A percentile compares a stretch with the other conserved stretches of the same genome.
Conservation (phyloP, 2,888 invertebrate species). For the Teleiodes luculella region DNA sequence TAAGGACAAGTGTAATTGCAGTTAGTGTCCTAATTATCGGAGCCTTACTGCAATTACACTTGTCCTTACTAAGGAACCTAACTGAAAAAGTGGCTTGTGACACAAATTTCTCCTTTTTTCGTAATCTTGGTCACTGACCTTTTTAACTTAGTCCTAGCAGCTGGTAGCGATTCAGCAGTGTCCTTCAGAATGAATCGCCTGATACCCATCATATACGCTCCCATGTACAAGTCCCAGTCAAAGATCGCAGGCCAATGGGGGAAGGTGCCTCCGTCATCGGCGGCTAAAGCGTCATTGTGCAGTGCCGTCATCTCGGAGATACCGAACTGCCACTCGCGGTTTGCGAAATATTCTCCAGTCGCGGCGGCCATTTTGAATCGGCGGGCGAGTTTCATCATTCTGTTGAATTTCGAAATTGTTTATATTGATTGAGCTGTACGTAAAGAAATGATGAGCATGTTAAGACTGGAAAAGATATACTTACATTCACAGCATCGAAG, state of each 20-base stretch:
- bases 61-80: no score
- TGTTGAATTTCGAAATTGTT: constrained; percentile 41
- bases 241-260: constrained; percentile 80
- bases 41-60: no score
- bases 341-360: constrained; percentile 90
- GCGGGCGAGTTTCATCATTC: constrained; percentile 90
- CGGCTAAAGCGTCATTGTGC: constrained; percentile 66
- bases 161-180: constrained; percentile 79
- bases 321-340: constrained; percentile 90
- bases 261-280: constrained; percentile 79
- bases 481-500: no score
- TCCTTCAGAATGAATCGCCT: constrained; percentile 90
- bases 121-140: constrained; percentile 80
- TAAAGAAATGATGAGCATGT: no score
- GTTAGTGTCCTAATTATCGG: no score
- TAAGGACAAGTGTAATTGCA: no score
- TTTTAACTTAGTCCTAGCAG: constrained; percentile 81
- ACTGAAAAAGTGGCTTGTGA: no score
- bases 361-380: constrained; percentile 88
- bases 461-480: no score
- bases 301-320: constrained; percentile 81
- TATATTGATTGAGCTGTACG: no score
- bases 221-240: constrained; percentile 89
- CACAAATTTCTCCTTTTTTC: no score
- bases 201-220: constrained; percentile 90